These are phyloP conservation scores for Dermatemys mawii DNA, from an alignment of 2,113 vertebrate genomes.

Conservation along the genomic window DNA sequence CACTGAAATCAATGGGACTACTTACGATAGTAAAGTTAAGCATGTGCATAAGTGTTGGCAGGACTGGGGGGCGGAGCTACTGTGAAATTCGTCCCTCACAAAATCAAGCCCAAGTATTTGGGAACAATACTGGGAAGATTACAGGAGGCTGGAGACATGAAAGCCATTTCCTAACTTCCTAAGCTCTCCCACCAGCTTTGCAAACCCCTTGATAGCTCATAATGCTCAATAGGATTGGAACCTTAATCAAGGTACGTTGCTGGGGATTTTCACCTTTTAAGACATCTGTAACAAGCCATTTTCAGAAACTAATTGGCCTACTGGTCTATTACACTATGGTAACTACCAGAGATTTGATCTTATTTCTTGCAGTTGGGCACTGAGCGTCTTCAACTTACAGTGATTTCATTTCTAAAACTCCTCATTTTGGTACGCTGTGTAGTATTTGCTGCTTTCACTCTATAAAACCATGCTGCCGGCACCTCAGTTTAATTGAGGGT, in stretches of 20 bases:
- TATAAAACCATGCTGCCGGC: neutral
- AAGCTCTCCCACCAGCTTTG: too few species aligned
- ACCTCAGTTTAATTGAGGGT: constrained; percentile 33
- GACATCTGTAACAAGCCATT: neutral
- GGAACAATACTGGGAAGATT: neutral
- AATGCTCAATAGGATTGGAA: neutral
- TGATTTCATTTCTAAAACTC: neutral
- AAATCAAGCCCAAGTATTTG: neutral
- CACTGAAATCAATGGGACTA: neutral
- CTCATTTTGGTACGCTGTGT: constrained; percentile 20
- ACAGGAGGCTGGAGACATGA: neutral
- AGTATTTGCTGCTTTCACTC: neutral
- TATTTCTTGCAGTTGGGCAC: neutral
- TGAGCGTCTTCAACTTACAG: neutral
- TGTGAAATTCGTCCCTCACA: neutral
- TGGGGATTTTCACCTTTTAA: constrained; percentile 6
- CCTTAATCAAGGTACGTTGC: neutral
- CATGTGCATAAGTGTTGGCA: neutral
- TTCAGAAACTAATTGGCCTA: neutral
- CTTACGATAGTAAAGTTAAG: neutral
- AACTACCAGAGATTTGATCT: constrained; percentile 16
- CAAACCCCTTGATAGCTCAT: neutral
- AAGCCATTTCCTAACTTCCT: neutral
- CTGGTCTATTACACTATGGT: neutral
- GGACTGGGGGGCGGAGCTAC: neutral